Percentiles rank a stretch among this genome's conserved stretches.
Evolutionary conservation across 2,113 vertebrate genomes (phyloP).

Genomic region (Scortum barcoo): DNA sequence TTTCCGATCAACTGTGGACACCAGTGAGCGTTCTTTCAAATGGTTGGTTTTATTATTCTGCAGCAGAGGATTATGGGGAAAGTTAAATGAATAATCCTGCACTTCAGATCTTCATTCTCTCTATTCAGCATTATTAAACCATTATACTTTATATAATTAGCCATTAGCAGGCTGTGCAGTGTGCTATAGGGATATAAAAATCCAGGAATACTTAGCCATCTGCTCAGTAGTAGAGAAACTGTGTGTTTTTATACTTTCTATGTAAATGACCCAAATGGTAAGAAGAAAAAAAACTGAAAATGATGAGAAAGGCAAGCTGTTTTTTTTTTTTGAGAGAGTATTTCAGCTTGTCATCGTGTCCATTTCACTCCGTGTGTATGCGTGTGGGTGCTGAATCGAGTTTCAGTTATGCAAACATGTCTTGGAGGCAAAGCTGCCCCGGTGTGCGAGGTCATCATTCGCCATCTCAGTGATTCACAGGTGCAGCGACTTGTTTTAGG

Average conservation of each 20-base stretch:
- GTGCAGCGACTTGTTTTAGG: not conserved
- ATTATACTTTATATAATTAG: slow-evolving; percentile 54
- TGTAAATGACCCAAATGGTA: slow-evolving; percentile 51
- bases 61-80: slow-evolving; percentile 9
- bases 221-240: slow-evolving; percentile 53
- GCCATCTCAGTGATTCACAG: slow-evolving; percentile 21
- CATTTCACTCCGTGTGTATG: slow-evolving; percentile 1
- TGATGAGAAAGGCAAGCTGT: slow-evolving; percentile 36
- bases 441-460: not conserved
- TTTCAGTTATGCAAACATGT: slow-evolving; percentile 48
- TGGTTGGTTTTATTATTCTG: slow-evolving; percentile 10
- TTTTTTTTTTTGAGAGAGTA: slow-evolving; percentile 29
- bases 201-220: slow-evolving; percentile 57
- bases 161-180: slow-evolving; percentile 60
- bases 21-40: not conserved
- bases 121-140: slow-evolving; percentile 47
- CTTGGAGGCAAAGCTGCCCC: slow-evolving; percentile 33
- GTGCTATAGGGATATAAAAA: slow-evolving; percentile 36
- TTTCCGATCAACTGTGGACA: slow-evolving; percentile 24
- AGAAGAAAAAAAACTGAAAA: slow-evolving; percentile 14
- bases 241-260: slow-evolving; percentile 38
- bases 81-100: slow-evolving; percentile 16
- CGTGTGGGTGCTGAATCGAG: slow-evolving; percentile 18
- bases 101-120: slow-evolving; percentile 37
- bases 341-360: slow-evolving; percentile 25